phyloP scores from a whole-genome alignment of 1,140 invertebrate genomes.

The Gonioctena quinquepunctata region DNA sequence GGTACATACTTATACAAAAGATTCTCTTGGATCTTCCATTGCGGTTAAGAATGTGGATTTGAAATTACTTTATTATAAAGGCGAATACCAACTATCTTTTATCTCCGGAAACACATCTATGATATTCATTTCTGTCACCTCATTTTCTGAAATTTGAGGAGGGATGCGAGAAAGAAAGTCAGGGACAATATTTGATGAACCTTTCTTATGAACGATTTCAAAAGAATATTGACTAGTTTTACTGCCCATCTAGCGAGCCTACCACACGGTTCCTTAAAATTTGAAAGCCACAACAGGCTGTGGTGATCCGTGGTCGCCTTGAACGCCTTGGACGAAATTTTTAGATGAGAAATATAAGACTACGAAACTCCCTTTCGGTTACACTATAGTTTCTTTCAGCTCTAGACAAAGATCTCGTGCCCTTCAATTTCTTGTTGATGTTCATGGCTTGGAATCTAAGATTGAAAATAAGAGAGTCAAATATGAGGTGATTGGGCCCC shows the following conservation, averaged over 20 bases:
- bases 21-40: constrained; percentile 4
- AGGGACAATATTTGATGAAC: background rate
- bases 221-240: constrained; percentile 10
- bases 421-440: no score
- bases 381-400: constrained; percentile 22
- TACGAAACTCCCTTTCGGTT: constrained; percentile 29
- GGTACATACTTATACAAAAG: constrained; percentile 22
- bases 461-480: no score
- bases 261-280: constrained; percentile 29
- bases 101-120: background rate
- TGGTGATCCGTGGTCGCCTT: constrained; percentile 19
- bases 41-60: background rate
- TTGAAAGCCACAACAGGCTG: constrained; percentile 7
- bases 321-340: constrained; percentile 25
- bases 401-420: no score
- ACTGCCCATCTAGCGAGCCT: constrained; percentile 11
- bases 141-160: background rate
- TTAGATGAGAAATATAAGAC: constrained; percentile 15
- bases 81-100: background rate
- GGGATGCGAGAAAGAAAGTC: constrained; percentile 16
- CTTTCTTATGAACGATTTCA: constrained; percentile 7
- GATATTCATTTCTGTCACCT: background rate
- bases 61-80: background rate
- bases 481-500: no score
- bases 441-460: no score